A percentile compares a stretch with the other conserved stretches of the same genome.
Conservation (phyloP, 2,797 vertebrate species). For the Trachops cirrhosus region DNA sequence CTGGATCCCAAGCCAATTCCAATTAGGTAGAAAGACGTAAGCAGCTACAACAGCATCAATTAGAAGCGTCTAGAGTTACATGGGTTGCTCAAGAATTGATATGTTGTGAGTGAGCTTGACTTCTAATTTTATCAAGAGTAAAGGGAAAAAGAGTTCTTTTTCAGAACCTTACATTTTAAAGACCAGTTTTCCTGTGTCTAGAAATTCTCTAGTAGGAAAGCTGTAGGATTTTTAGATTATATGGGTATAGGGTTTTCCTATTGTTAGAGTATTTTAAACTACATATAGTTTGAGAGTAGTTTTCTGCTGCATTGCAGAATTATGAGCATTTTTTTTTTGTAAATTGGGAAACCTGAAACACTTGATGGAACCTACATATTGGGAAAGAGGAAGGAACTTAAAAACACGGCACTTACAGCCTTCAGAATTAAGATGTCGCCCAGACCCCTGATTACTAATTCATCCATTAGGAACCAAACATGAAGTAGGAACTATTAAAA, state of each 20-base stretch:
- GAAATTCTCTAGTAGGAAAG: background rate
- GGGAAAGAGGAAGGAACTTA: background rate
- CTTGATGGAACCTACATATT: background rate
- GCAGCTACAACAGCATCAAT: background rate
- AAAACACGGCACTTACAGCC: background rate
- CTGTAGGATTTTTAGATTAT: background rate
- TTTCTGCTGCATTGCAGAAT: background rate
- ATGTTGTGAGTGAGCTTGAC: background rate
- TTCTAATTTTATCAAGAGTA: background rate
- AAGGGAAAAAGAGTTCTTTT: background rate
- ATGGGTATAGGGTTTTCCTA: background rate
- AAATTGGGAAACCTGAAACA: background rate
- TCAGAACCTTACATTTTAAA: background rate
- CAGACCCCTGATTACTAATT: background rate
- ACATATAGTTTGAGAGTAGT: background rate
- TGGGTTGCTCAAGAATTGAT: background rate
- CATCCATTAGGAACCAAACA: background rate
- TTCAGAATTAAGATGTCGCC: background rate
- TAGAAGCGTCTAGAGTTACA: background rate
- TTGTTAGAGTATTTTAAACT: background rate
- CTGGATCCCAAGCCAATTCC: background rate
- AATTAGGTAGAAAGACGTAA: background rate
- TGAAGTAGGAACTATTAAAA: conserved; percentile 1
- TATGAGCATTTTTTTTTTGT: background rate
- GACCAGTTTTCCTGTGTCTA: background rate